A percentile compares a stretch with the other conserved stretches of the same genome.
Evolutionary conservation across 2,888 invertebrate genomes (phyloP).

Genomic region (Nomada ruficornis): DNA sequence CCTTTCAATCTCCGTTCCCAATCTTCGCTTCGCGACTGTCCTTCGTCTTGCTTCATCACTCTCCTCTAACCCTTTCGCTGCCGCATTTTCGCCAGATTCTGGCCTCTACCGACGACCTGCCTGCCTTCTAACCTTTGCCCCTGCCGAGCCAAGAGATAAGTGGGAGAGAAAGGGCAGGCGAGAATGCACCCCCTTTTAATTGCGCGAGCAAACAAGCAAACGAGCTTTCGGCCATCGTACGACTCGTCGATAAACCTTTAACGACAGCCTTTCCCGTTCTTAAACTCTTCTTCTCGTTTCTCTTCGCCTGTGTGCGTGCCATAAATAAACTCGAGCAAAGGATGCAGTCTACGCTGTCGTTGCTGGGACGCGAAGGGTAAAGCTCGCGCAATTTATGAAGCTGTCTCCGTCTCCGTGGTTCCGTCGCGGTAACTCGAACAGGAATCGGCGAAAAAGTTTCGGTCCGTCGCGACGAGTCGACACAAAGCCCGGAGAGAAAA

Average conservation of each 20-base stretch:
- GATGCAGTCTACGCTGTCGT: slow-evolving; percentile 2
- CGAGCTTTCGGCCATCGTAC: slow-evolving; percentile 57
- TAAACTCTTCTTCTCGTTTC: neutral
- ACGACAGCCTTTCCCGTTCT: slow-evolving; percentile 41
- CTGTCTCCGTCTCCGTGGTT: neutral
- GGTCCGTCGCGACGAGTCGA: neutral
- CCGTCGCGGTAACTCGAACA: neutral
- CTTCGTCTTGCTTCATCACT: slow-evolving; percentile 18
- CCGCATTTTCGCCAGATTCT: slow-evolving; percentile 44
- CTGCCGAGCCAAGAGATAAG: slow-evolving; percentile 7
- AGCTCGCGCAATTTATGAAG: slow-evolving; percentile 12
- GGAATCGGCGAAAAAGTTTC: neutral
- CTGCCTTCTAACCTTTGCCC: slow-evolving; percentile 37
- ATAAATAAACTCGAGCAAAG: slow-evolving; percentile 33
- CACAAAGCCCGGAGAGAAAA: slow-evolving; percentile 7
- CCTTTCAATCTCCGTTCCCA: slow-evolving; percentile 31
- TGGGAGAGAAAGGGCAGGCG: neutral
- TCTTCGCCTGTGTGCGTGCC: neutral
- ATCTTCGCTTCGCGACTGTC: slow-evolving; percentile 40
- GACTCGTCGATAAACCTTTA: slow-evolving; percentile 64
- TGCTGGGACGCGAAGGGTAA: slow-evolving; percentile 11
- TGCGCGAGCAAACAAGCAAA: slow-evolving; percentile 59
- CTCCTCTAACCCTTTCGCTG: slow-evolving; percentile 12
- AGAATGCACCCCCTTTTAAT: slow-evolving; percentile 61
- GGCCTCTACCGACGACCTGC: slow-evolving; percentile 33